Base-by-base conservation (phyloP, 1,140 invertebrate genomes). In the Pseudomyrmex flavicornis region DNA sequence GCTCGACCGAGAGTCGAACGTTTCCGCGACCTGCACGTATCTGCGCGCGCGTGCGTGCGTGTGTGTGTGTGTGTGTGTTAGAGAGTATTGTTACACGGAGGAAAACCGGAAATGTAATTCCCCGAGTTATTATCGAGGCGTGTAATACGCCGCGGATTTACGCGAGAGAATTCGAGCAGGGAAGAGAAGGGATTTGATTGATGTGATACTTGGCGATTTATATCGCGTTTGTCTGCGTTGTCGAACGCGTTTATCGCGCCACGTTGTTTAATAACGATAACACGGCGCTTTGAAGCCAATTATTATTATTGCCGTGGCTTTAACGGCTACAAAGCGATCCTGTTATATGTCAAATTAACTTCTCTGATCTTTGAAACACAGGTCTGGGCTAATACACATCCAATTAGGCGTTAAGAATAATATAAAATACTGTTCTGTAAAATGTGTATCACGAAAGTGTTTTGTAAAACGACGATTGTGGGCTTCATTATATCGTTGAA, bases 91-190 rank as follows among this genome's bases (percentile, higher is more conserved):
- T 77, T 77, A 20, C 65, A 46, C 5, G 15, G 76, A 66, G 62
- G 35, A 35, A 7, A 80, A 59, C 54, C 54, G 66, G 76, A 70
- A 70, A 80, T 70, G 54, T 59, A 80, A 70, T 58, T 26, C 26
- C 13, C 12, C 76, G 76, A 69, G 54, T 59, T 80, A 80, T 70
- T 70, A 70, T 70, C 65, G 44, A 35, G 44, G 66, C 76, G 63
- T 26, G 35, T 58, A 46, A 46, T 52, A 58, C 63, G 75, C 35
- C 75, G 76, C 20, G 76, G 35, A 80, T 80, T 70, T 70, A 70
- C 46, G 12, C 54, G 44, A 8, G 20, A 13, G 20, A 13, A 69
- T 69, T 48, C 76, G 44, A 59, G 65, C 8, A 13, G 65, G 35
- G 5, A 35, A 35, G 35, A 35, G 35, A n/a, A 26, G 54, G 65